Conservation (phyloP, 1,140 invertebrate genomes). For the Anagrus nilaparvatae region DNA sequence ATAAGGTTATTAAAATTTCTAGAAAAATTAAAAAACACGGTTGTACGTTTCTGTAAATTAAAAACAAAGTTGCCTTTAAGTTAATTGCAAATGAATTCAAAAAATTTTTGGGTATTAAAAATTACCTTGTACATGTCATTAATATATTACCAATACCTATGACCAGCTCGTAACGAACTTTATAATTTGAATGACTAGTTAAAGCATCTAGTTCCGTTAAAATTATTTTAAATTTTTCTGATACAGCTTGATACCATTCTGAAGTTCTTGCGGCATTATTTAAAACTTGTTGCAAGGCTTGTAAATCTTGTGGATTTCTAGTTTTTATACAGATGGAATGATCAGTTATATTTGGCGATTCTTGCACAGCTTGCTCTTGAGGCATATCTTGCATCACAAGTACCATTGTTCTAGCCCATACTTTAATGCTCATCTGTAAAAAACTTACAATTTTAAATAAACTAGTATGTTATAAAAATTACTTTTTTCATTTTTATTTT, state of each 20-base stretch:
- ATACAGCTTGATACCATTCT: slow-evolving; percentile 48
- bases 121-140: slow-evolving; percentile 45
- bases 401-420: slow-evolving; percentile 39
- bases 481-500: slow-evolving; percentile 15
- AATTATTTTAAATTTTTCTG: slow-evolving; percentile 43
- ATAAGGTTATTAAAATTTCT: slow-evolving; percentile 48
- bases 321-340: slow-evolving; percentile 11
- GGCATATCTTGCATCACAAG: slow-evolving; percentile 41
- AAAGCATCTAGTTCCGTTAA: slow-evolving; percentile 41
- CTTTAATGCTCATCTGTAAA: slow-evolving; percentile 41
- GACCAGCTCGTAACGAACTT: slow-evolving; percentile 47
- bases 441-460: slow-evolving; percentile 7
- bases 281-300: slow-evolving; percentile 36
- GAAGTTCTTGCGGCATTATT: slow-evolving; percentile 35
- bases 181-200: slow-evolving; percentile 43
- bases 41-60: slow-evolving; percentile 44
- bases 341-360: background rate
- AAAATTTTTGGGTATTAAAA: slow-evolving; percentile 5
- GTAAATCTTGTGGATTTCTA: slow-evolving; percentile 11
- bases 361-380: slow-evolving; percentile 17
- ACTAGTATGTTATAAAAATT: slow-evolving; percentile 13
- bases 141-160: slow-evolving; percentile 41
- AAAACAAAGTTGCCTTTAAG: slow-evolving; percentile 20
- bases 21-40: slow-evolving; percentile 43
- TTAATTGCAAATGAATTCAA: slow-evolving; percentile 7